Conservation (phyloP, 23 tunicate genomes). For the Clavelina lepadiformis region DNA sequence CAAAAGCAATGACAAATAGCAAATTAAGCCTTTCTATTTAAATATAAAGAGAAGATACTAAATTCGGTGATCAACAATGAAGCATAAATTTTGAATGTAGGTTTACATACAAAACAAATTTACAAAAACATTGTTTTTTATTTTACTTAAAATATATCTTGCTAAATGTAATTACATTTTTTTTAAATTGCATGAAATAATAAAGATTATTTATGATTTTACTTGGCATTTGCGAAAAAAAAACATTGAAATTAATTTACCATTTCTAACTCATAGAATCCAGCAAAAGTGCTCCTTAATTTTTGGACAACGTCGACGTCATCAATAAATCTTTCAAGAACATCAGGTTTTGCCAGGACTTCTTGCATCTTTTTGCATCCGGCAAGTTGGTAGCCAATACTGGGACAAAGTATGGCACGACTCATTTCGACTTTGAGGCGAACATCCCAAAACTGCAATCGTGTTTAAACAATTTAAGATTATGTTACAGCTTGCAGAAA, state of each 20-base stretch:
- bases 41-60: too few relatives aligned
- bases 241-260: constrained; percentile 17
- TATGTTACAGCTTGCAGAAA: not conserved
- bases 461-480: not conserved
- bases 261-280: constrained; percentile 72
- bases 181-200: too few relatives aligned
- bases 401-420: constrained; percentile 64
- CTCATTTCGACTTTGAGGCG: constrained; percentile 47
- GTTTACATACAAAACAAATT: too few relatives aligned
- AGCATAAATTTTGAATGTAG: too few relatives aligned
- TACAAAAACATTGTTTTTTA: too few relatives aligned
- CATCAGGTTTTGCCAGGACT: constrained; percentile 52
- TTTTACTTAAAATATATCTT: too few relatives aligned
- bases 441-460: constrained; percentile 80
- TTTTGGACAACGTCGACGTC: constrained; percentile 12
- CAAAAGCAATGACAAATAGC: too few relatives aligned
- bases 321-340: constrained; percentile 56
- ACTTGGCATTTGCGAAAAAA: too few relatives aligned
- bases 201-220: too few relatives aligned
- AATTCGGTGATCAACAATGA: too few relatives aligned
- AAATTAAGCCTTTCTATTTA: too few relatives aligned
- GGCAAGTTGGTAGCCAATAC: constrained; percentile 64
- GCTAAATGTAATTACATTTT: too few relatives aligned
- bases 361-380: constrained; percentile 88
- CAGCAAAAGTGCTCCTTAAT: constrained; percentile 56